A percentile compares a stretch with the other conserved stretches of the same genome.
Evolutionary conservation across 2,797 vertebrate genomes (phyloP).

Genomic region (Argyrosomus regius): DNA sequence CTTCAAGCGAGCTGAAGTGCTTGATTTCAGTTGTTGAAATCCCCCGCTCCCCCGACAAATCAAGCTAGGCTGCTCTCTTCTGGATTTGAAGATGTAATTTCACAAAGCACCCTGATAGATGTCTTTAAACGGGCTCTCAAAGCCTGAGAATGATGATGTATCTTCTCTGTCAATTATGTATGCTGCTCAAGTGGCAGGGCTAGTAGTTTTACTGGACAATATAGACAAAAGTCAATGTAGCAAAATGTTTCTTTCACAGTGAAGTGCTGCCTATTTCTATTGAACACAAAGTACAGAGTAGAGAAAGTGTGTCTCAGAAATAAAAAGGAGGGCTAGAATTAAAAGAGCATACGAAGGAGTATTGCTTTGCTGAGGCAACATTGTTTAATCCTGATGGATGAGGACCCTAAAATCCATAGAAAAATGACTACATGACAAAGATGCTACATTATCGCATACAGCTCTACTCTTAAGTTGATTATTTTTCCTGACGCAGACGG

Average conservation of each 20-base stretch:
- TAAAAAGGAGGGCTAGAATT: not conserved
- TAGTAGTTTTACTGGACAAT: not conserved
- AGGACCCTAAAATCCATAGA: not conserved
- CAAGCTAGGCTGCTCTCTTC: not conserved
- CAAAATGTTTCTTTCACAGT: not conserved
- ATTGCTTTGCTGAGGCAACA: not conserved
- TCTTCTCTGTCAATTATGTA: conserved; percentile 14
- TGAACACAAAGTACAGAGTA: conserved; percentile 1
- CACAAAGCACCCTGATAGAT: conserved; percentile 2
- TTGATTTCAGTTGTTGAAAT: not conserved
- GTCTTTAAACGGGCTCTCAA: not conserved
- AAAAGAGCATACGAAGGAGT: not conserved
- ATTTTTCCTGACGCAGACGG: not conserved
- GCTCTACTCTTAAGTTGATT: not conserved
- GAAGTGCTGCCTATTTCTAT: conserved; percentile 5
- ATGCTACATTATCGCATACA: not conserved
- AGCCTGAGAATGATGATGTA: not conserved
- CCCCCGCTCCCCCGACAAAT: not conserved
- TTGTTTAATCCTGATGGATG: not conserved
- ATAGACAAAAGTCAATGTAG: not conserved
- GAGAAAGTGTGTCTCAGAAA: conserved; percentile 10
- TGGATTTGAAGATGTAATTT: not conserved
- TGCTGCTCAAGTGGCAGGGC: conserved; percentile 1
- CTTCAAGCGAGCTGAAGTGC: not conserved
- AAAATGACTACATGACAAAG: not conserved